phyloP scores from a whole-genome alignment of 2,797 vertebrate genomes.

The Malacoraja senta region DNA sequence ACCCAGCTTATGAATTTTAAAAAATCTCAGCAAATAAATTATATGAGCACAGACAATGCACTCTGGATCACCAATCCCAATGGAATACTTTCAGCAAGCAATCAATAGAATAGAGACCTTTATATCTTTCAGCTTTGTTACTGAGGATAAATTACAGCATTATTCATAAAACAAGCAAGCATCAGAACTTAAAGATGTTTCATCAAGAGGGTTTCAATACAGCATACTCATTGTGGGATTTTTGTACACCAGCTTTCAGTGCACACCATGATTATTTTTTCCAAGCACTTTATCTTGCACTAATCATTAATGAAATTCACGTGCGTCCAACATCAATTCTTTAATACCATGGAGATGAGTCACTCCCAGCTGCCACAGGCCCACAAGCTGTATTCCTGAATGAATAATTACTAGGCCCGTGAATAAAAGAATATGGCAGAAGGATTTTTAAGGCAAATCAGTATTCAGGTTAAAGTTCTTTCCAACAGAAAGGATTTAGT shows the following conservation, averaged over 20 bases:
- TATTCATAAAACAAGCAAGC: background rate
- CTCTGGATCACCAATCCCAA: background rate
- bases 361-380: background rate
- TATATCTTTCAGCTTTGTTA: background rate
- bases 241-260: background rate
- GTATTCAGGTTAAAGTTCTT: background rate
- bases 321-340: background rate
- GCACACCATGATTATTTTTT: background rate
- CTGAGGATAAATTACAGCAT: background rate
- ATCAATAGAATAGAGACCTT: background rate
- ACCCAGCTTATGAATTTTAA: background rate
- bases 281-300: background rate
- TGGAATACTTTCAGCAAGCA: background rate
- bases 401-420: background rate
- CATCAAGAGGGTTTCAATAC: background rate
- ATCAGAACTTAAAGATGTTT: background rate
- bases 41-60: background rate
- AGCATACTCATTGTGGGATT: background rate
- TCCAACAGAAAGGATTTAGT: background rate
- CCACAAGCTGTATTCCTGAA: background rate
- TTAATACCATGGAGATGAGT: slow-evolving; percentile 4
- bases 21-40: background rate
- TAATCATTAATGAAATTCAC: slow-evolving; percentile 13
- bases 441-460: background rate
- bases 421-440: background rate